Evolutionary conservation across 2,797 vertebrate genomes (phyloP).

Genomic region (Euphonia xanthogaster): DNA sequence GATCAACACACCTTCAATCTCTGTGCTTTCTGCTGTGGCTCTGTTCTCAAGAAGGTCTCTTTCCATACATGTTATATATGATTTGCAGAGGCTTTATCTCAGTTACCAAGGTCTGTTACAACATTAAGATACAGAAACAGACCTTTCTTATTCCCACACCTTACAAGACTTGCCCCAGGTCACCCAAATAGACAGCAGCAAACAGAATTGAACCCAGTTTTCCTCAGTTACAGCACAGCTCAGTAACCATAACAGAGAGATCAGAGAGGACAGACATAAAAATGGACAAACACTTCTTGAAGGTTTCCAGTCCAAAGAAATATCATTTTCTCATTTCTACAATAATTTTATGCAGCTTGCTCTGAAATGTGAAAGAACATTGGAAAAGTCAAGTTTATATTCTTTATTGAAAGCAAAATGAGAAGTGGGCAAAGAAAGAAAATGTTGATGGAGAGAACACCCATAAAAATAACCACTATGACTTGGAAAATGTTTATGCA

Average conservation of each 20-base stretch:
- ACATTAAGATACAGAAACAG: not conserved
- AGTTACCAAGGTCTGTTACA: not conserved
- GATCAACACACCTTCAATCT: not conserved
- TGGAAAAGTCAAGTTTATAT: not conserved
- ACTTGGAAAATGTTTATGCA: not conserved
- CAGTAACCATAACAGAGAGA: not conserved
- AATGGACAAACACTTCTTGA: not conserved
- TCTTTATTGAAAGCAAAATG: not conserved
- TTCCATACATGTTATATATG: rapidly evolving
- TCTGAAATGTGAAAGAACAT: not conserved
- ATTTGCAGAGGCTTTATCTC: not conserved
- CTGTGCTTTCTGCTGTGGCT: not conserved
- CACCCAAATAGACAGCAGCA: rapidly evolving
- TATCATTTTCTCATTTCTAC: not conserved
- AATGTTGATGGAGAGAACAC: not conserved
- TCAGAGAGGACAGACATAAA: not conserved
- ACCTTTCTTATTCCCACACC: not conserved
- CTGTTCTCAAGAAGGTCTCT: not conserved
- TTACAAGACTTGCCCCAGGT: not conserved
- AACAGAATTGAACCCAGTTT: not conserved
- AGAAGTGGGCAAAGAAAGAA: not conserved
- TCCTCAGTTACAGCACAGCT: not conserved
- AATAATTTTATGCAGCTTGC: not conserved
- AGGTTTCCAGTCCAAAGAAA: not conserved
- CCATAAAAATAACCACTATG: not conserved